These are phyloP conservation scores for Neodontobutis hainanensis DNA, from an alignment of 2,113 vertebrate species.

Conservation along the genomic window DNA sequence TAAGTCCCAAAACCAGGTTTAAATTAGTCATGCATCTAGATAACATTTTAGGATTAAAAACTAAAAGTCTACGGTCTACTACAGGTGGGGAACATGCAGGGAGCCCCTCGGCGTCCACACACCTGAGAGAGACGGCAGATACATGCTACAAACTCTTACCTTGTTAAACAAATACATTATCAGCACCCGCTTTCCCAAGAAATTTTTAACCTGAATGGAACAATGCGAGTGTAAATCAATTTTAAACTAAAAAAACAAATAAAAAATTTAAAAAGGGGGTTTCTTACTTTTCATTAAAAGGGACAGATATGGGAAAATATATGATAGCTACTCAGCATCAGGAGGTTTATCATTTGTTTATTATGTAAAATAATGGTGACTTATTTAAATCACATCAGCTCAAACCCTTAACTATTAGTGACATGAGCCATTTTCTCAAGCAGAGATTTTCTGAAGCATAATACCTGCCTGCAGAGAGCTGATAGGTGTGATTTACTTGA, in stretches of 20 bases:
- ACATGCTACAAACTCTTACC: conserved; percentile 80
- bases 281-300: too few relatives aligned
- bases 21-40: conserved; percentile 38
- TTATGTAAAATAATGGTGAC: too few relatives aligned
- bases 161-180: conserved; percentile 98
- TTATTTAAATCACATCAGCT: too few relatives aligned
- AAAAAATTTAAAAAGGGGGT: too few relatives aligned
- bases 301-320: too few relatives aligned
- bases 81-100: conserved; percentile 29
- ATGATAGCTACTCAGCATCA: too few relatives aligned
- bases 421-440: not conserved
- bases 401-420: too few relatives aligned
- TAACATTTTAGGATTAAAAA: not conserved
- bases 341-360: too few relatives aligned
- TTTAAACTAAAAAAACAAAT: not conserved
- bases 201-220: conserved; percentile 87
- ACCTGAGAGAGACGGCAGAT: conserved; percentile 26
- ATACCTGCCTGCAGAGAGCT: not conserved
- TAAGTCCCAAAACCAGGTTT: conserved; percentile 11
- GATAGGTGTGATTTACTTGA: not conserved
- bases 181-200: conserved; percentile 89
- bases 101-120: conserved; percentile 11
- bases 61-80: not conserved
- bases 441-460: too few relatives aligned
- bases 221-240: conserved; percentile 49